Evolutionary conservation across 2,888 invertebrate genomes (phyloP).

Genomic region (Drosophila hamatofila): DNA sequence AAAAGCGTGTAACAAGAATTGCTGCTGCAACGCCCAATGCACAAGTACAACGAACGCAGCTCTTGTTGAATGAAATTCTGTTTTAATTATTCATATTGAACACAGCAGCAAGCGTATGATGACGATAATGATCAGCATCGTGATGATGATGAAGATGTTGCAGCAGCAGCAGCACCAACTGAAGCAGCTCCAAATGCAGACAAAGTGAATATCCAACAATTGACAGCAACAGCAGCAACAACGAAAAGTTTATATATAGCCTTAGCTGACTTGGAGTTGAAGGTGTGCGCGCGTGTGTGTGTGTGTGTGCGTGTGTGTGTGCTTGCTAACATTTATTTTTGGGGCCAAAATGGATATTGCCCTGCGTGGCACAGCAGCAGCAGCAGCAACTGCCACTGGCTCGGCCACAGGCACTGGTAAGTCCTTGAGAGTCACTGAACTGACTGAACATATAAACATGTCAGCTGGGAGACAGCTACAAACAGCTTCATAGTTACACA

Average conservation of each 20-base stretch:
- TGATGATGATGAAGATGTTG: slow-evolving; percentile 15
- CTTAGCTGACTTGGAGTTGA: slow-evolving; percentile 36
- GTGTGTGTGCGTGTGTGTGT: slow-evolving; percentile 42
- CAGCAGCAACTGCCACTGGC: slow-evolving; percentile 50
- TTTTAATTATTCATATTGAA: slow-evolving; percentile 70
- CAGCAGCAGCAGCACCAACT: slow-evolving; percentile 12
- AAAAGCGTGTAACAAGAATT: slow-evolving; percentile 1
- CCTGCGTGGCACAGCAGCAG: slow-evolving; percentile 65
- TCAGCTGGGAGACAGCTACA: slow-evolving; percentile 23
- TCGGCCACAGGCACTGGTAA: slow-evolving; percentile 61
- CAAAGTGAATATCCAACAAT: slow-evolving; percentile 31
- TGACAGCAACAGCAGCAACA: slow-evolving; percentile 31
- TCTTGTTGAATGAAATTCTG: slow-evolving; percentile 48
- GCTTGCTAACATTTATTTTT: slow-evolving; percentile 64
- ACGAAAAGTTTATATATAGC: slow-evolving; percentile 59
- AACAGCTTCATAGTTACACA: slow-evolving; percentile 28
- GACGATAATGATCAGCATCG: slow-evolving; percentile 10
- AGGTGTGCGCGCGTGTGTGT: slow-evolving; percentile 12
- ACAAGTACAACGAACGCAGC: slow-evolving; percentile 54
- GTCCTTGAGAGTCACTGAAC: slow-evolving; percentile 71
- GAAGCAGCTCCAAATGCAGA: slow-evolving; percentile 27
- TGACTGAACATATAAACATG: slow-evolving; percentile 32
- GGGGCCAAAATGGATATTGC: slow-evolving; percentile 75
- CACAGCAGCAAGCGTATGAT: slow-evolving; percentile 9
- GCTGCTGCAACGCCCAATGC: slow-evolving; percentile 45